phyloP scores from a whole-genome alignment of 1,140 invertebrate genomes.

The Drosophila bocqueti region DNA sequence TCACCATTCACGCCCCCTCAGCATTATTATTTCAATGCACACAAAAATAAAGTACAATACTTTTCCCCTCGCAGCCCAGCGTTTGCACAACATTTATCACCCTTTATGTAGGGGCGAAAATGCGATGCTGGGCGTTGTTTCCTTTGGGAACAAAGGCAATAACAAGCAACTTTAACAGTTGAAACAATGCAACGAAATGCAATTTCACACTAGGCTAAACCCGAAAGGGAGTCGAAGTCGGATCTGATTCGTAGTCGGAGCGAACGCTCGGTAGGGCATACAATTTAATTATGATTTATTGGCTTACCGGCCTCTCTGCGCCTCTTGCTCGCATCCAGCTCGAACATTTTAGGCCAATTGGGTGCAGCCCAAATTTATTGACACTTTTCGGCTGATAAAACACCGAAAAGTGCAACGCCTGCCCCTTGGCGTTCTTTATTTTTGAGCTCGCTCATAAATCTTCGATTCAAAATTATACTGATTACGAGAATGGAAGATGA shows the following conservation, averaged over 20 bases:
- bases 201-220: constrained; percentile 72
- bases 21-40: too few relatives aligned
- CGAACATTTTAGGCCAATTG: constrained; percentile 21
- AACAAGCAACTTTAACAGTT: constrained; percentile 39
- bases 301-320: constrained; percentile 19
- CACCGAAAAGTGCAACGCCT: constrained; percentile 25
- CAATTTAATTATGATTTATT: constrained; percentile 77
- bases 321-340: constrained; percentile 11
- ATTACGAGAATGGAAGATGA: neutral
- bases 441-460: constrained; percentile 49
- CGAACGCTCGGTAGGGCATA: constrained; percentile 19
- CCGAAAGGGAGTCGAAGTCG: constrained; percentile 5
- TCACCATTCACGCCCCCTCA: neutral
- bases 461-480: neutral
- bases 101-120: constrained; percentile 36
- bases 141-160: constrained; percentile 23
- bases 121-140: neutral
- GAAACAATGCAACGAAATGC: constrained; percentile 65
- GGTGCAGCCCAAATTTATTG: constrained; percentile 38
- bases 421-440: constrained; percentile 40
- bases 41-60: neutral
- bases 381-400: constrained; percentile 52
- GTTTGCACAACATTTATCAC: constrained; percentile 68
- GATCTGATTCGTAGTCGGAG: constrained; percentile 2
- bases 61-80: constrained; percentile 33